Evolutionary conservation across 2,113 vertebrate genomes (phyloP), one percentile per base, ranked within the genome.

Genomic region (Tetraodon nigroviridis): DNA sequence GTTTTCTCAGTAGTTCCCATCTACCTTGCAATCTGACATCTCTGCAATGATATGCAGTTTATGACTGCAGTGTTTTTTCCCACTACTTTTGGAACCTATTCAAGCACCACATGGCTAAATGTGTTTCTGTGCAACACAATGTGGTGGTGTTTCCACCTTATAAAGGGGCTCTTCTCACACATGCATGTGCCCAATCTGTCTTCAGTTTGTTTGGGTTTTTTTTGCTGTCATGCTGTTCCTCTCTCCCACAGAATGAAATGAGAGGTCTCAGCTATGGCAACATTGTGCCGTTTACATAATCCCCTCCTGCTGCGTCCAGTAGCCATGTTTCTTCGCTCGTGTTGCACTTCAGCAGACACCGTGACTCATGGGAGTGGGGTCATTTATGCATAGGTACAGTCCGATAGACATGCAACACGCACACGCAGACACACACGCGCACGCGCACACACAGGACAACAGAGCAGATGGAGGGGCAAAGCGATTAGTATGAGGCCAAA

Each of bases 391-490:
- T 67, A 59, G 19, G 45, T 16, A 58, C 51, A 18, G 29, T 24
- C 51, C 3, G 24, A 47, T 13, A 63, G 15, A 45, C 45, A 3
- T 27, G 37, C 37, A 51, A 27, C 22, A 49, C 58, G 55, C 41
- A 50, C 17, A 48, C 14, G 21, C 71, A 32, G n/a, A 41, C 21
- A 29, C 14, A 51, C 29, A 55, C 51, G 37, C 42, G 56, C 51
- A 5, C 24, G 24, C 24, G 24, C 48, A 76, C 62, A 53, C 55
- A 56, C 47, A 21, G 75, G 55, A 78, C 44, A 57, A 20, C 17
- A 58, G 63, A 84, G 52, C 80, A 88, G 81, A 84, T 75, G 81
- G 80, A 80, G 46, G 58, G 70, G 44, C 73, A 71, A 73, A 78
- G 58, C 49, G 63, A 59, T 54, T 46, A 72, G 62, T 75, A 65